Conservation (phyloP, 2,797 vertebrate genomes). For the Fundulus diaphanus region DNA sequence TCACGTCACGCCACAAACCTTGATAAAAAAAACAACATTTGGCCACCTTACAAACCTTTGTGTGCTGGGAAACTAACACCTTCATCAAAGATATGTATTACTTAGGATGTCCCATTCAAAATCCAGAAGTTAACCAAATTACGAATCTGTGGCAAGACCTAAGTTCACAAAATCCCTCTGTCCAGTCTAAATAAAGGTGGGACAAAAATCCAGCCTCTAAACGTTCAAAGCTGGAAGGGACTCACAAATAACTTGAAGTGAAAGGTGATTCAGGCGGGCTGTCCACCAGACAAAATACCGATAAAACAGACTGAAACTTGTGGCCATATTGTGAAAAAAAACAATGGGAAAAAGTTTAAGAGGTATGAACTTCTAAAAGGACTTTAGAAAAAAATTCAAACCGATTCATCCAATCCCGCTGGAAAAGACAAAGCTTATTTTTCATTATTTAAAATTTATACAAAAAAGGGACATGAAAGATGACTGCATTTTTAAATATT, state of each 20-base stretch:
- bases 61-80: not conserved
- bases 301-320: not conserved
- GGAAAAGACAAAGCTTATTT: not conserved
- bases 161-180: not conserved
- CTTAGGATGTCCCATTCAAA: not conserved
- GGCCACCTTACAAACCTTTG: not conserved
- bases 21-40: not conserved
- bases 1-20: not conserved
- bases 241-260: not conserved
- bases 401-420: not conserved
- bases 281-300: not conserved
- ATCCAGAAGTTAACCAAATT: not conserved
- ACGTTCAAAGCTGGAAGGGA: not conserved
- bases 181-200: not conserved
- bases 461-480: not conserved
- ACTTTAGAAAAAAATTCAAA: not conserved
- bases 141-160: not conserved
- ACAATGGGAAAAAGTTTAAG: not conserved
- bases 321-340: not conserved
- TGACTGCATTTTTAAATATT: not conserved
- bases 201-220: not conserved
- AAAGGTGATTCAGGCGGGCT: not conserved
- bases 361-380: not conserved
- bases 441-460: not conserved
- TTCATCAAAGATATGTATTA: not conserved